A percentile compares a stretch with the other conserved stretches of the same genome.
These are phyloP conservation scores for Pyrocoelia pectoralis DNA, from an alignment of 2,888 invertebrate genomes.

Conservation along the genomic window DNA sequence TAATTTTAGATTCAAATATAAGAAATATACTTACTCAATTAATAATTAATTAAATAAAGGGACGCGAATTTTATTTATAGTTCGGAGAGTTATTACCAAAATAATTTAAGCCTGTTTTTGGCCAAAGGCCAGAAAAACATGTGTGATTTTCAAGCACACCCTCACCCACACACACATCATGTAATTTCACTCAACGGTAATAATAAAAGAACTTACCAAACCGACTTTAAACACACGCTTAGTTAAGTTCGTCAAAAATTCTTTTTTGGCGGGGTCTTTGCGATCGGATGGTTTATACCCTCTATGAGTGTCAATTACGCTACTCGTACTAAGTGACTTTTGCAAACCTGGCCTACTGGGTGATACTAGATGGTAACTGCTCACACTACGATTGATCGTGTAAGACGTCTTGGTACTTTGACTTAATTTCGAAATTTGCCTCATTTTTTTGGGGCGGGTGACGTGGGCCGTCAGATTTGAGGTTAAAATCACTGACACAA, in stretches of 20 bases:
- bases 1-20: constrained; percentile 4
- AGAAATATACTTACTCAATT: too few species aligned
- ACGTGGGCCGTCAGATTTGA: too few species aligned
- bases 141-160: constrained; percentile 13
- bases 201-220: constrained; percentile 70
- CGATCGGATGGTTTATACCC: constrained; percentile 88
- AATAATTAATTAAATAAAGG: too few species aligned
- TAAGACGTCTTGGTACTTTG: constrained; percentile 14
- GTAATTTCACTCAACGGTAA: too few species aligned
- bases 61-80: constrained; percentile 26
- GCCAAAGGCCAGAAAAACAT: constrained; percentile 24
- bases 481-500: too few species aligned
- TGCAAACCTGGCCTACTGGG: constrained; percentile 42
- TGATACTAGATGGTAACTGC: constrained; percentile 41
- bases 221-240: constrained; percentile 83
- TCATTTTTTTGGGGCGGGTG: too few species aligned
- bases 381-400: constrained; percentile 42
- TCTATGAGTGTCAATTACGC: constrained; percentile 73
- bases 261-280: constrained; percentile 81
- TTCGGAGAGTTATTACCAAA: constrained; percentile 28
- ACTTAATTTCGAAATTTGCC: not conserved
- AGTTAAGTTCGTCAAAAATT: constrained; percentile 81
- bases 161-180: constrained; percentile 14
- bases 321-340: constrained; percentile 57
- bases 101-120: constrained; percentile 25